A percentile compares a stretch with the other conserved stretches of the same genome.
phyloP scores from a whole-genome alignment of 2,797 vertebrate genomes.

The Coregonus ussuriensis region DNA sequence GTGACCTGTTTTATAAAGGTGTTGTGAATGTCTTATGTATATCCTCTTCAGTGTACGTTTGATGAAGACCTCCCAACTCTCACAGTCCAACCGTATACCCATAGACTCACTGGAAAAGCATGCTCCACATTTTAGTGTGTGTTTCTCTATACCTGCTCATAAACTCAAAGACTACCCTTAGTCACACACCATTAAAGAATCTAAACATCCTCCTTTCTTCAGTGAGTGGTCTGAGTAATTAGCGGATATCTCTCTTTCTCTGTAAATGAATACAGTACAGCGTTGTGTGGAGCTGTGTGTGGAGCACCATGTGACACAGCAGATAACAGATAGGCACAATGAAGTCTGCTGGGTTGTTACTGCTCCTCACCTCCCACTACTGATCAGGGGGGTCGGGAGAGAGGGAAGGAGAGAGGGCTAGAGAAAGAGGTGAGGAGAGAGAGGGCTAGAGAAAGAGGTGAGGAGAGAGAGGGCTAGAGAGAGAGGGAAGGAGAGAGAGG shows the following conservation, averaged over 20 bases:
- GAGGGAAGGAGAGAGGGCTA: too few species aligned
- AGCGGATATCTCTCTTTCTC: conserved; percentile 35
- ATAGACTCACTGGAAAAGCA: not conserved
- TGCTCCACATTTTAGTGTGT: not conserved
- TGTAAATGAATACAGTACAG: conserved; percentile 29
- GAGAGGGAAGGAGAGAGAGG: too few species aligned
- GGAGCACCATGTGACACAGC: conserved; percentile 60
- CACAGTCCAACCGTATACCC: not conserved
- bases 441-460: too few species aligned
- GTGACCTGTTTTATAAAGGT: not conserved
- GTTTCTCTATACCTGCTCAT: conserved; percentile 6
- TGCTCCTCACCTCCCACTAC: conserved; percentile 64
- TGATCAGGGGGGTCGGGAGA: conserved; percentile 27
- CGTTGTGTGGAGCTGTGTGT: conserved; percentile 1
- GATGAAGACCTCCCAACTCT: not conserved
- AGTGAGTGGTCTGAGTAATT: conserved; percentile 47
- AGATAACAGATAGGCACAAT: conserved; percentile 40
- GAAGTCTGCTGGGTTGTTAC: conserved; percentile 54
- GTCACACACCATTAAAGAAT: conserved; percentile 25
- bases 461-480: too few species aligned
- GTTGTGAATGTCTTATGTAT: not conserved
- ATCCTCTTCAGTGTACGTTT: not conserved
- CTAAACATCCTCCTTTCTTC: conserved; percentile 17
- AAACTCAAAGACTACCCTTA: conserved; percentile 26
- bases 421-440: too few species aligned